Conservation (phyloP, 2,797 vertebrate genomes). For the Tolypeutes matacus region DNA sequence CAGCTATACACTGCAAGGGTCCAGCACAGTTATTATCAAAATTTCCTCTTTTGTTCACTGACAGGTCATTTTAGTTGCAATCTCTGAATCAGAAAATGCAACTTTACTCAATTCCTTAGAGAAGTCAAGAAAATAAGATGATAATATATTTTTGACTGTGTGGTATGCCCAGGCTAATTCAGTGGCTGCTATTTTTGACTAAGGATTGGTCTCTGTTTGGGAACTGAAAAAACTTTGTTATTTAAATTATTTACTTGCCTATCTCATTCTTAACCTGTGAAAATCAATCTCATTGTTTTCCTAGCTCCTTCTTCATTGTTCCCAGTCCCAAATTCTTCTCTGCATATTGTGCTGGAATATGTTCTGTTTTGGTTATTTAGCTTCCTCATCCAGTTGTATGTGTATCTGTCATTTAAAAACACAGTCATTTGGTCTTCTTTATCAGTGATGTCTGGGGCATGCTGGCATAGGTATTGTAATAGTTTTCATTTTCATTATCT, state of each 20-base stretch:
- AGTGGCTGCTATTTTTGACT: background rate
- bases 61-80: background rate
- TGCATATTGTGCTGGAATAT: background rate
- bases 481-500: background rate
- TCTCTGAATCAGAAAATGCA: background rate
- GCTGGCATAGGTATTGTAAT: background rate
- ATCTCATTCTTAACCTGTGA: background rate
- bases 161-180: background rate
- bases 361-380: background rate
- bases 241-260: background rate
- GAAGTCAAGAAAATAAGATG: background rate
- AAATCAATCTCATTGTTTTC: background rate
- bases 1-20: background rate
- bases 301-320: background rate
- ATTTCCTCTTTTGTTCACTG: background rate
- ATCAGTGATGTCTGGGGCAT: background rate
- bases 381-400: too few species aligned
- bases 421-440: background rate
- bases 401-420: background rate
- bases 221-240: background rate
- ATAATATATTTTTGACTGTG: background rate
- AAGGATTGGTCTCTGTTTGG: background rate
- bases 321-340: background rate
- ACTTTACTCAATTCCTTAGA: background rate
- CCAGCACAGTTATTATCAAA: background rate